Evolutionary conservation across 2,113 vertebrate genomes (phyloP).

Genomic region (Nicator chloris): DNA sequence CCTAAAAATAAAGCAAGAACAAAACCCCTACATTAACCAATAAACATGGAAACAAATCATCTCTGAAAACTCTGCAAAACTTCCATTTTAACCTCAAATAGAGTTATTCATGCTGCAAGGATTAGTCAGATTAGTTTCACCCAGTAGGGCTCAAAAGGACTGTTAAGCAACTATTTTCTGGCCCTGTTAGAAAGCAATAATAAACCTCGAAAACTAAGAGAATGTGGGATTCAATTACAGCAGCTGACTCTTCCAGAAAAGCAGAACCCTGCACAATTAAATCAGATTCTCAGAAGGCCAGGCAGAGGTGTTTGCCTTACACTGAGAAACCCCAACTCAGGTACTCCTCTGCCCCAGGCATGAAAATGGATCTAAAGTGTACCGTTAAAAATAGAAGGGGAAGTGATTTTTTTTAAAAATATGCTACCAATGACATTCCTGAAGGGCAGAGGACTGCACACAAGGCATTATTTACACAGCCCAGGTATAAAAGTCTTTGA

Average conservation of each 20-base stretch:
- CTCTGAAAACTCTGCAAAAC: background rate
- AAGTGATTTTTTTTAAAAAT: background rate
- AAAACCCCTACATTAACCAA: slow-evolving; percentile 4
- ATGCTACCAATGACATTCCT: background rate
- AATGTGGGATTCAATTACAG: slow-evolving; percentile 6
- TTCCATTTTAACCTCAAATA: background rate
- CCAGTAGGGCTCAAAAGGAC: background rate
- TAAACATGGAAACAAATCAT: background rate
- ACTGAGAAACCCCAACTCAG: background rate
- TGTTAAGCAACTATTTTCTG: slow-evolving; percentile 32
- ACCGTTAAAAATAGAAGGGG: slow-evolving; percentile 27
- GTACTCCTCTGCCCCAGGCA: background rate
- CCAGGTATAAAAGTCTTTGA: slow-evolving; percentile 33
- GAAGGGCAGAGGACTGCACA: slow-evolving; percentile 8
- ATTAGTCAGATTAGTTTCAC: slow-evolving; percentile 45
- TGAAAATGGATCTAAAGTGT: slow-evolving; percentile 19
- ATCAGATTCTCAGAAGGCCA: background rate
- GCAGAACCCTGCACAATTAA: background rate
- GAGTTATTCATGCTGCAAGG: background rate
- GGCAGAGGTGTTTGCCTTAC: slow-evolving; percentile 7
- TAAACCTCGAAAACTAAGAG: slow-evolving; percentile 10
- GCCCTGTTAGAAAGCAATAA: background rate
- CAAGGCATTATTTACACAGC: slow-evolving; percentile 48
- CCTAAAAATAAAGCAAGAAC: slow-evolving; percentile 73
- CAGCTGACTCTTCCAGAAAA: background rate